These are phyloP conservation scores for Euclidia mi DNA, from an alignment of 2,888 invertebrate species.

Conservation along the genomic window DNA sequence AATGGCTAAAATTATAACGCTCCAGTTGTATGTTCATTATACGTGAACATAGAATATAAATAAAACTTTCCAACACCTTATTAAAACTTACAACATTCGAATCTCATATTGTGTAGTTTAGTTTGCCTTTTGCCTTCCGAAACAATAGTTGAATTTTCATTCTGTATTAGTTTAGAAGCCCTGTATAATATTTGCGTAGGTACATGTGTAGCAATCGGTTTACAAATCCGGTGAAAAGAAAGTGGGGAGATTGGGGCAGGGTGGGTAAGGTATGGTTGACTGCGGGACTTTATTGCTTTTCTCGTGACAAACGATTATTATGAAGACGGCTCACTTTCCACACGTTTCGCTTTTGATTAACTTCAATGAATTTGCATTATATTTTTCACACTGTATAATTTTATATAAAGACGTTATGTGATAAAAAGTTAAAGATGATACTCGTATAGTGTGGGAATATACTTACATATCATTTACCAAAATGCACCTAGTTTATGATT, in stretches of 20 bases:
- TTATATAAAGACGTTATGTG: conserved; percentile 23
- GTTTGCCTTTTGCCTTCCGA: conserved; percentile 32
- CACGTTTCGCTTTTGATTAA: conserved; percentile 61
- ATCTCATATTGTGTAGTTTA: conserved; percentile 17
- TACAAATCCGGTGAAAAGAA: conserved; percentile 54
- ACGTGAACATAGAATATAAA: neutral
- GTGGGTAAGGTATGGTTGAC: conserved; percentile 36
- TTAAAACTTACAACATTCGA: conserved; percentile 11
- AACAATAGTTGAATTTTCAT: conserved; percentile 49
- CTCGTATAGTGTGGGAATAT: no score
- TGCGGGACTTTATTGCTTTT: conserved; percentile 68
- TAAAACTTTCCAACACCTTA: conserved; percentile 8
- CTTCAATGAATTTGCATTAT: conserved; percentile 49
- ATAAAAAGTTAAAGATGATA: neutral
- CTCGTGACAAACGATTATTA: conserved; percentile 74
- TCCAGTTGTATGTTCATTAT: neutral
- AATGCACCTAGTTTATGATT: no score
- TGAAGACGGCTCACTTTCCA: conserved; percentile 72
- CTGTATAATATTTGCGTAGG: conserved; percentile 54
- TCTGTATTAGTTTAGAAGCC: conserved; percentile 44
- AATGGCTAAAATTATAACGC: neutral
- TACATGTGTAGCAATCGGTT: conserved; percentile 60
- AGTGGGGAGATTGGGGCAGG: conserved; percentile 44
- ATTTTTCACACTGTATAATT: conserved; percentile 42
- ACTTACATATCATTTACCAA: no score